Evolutionary conservation across 2,888 invertebrate genomes (phyloP).

Genomic region (Ypsolopha scabrella): DNA sequence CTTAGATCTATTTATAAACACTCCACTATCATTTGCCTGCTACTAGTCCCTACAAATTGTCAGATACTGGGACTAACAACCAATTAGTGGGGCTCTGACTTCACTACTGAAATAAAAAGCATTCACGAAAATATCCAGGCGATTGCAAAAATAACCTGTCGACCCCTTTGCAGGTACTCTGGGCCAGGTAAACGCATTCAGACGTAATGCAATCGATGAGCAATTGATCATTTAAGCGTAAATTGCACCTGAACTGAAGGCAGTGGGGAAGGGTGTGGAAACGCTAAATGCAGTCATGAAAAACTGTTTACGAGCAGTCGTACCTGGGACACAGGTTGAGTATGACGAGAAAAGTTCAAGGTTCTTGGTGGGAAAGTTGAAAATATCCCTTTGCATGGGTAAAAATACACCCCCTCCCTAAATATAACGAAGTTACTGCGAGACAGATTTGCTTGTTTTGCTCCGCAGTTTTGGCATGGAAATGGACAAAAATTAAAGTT

Average conservation of each 20-base stretch:
- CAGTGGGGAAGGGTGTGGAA: neutral
- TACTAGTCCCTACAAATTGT: too few species aligned
- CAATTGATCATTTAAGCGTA: constrained; percentile 37
- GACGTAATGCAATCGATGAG: constrained; percentile 55
- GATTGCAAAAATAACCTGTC: constrained; percentile 41
- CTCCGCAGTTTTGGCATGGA: constrained; percentile 5
- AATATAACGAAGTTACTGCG: constrained; percentile 48
- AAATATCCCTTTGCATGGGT: constrained; percentile 63
- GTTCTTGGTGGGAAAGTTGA: constrained; percentile 24
- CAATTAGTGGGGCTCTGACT: too few species aligned
- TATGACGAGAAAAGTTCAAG: neutral
- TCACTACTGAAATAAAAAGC: too few species aligned
- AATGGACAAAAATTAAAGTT: constrained; percentile 10
- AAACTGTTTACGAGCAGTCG: neutral
- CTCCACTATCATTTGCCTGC: too few species aligned
- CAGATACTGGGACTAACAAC: too few species aligned
- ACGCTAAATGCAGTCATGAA: neutral
- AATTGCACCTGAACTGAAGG: constrained; percentile 3
- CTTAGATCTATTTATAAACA: too few species aligned
- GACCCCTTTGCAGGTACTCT: constrained; percentile 39
- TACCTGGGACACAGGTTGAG: neutral
- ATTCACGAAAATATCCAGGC: neutral
- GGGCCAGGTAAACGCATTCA: constrained; percentile 44
- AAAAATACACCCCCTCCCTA: constrained; percentile 66
- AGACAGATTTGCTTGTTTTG: constrained; percentile 24